Evolutionary conservation across 2,113 vertebrate species (phyloP), one percentile per base, ranked within the genome.

Genomic region (Pterocles orientalis): DNA sequence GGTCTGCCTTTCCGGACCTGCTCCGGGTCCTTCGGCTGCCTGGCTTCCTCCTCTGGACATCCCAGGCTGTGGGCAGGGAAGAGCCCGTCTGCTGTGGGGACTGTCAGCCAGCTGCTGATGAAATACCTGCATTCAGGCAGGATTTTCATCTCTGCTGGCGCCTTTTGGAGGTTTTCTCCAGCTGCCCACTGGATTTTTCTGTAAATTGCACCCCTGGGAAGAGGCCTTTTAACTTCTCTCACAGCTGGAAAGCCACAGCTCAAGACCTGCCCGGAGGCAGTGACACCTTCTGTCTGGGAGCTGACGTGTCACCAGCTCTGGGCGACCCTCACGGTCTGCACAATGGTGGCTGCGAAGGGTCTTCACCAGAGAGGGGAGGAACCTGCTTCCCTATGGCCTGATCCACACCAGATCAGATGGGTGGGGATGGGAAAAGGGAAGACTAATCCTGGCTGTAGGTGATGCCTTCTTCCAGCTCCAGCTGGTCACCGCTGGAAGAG

Each of bases 31-130:
- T 51, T n/a, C 0, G 0, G 21, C 70, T 68, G 57, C 70, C 53
- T 29, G 60, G 15, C 34, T 61, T 81, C 83, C 56, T 84, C 64
- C 0, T 0, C 70, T 24, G 68, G 54, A n/a, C 76, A 34, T 6
- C 48, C 56, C 0, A 4, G 60, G 33, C 62, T 25, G 16, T 0
- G 6, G 34, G 85, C 50, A 86, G 76, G 57, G 64, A 61, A 48
- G 34, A 19, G 21, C 21, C 31, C 3, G 1, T 25, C n/a, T 18
- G 68, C 58, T 3, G 0, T 1, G 12, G 24, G 61, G 85, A 43
- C 33, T 8, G 0, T 20, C 0, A 0, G 36, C 28, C 0, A 0
- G 33, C 31, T 70, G 64, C 24, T 69, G 50, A 1, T 18, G 34
- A 61, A 60, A 75, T 70, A 75, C 86, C 85, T 90, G 82, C 25